These are phyloP conservation scores for Latrodectus elegans DNA, from an alignment of 2,888 invertebrate genomes.

Conservation along the genomic window DNA sequence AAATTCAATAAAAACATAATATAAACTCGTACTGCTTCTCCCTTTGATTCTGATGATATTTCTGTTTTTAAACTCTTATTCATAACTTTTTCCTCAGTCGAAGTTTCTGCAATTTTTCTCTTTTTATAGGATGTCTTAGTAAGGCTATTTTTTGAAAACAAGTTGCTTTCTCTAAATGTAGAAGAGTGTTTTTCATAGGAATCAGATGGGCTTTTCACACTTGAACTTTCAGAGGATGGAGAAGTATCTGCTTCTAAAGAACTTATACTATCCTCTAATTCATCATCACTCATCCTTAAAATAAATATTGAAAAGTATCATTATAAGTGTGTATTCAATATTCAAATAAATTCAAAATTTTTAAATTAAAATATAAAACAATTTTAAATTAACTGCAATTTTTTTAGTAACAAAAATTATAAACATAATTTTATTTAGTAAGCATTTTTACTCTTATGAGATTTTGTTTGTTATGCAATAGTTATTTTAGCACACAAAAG, in stretches of 20 bases:
- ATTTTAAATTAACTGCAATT: no score
- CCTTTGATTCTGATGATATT: slow-evolving; percentile 14
- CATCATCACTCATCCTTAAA: slow-evolving; percentile 45
- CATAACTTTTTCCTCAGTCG: neutral
- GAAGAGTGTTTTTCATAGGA: slow-evolving; percentile 22
- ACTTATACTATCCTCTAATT: slow-evolving; percentile 11
- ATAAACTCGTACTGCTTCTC: neutral
- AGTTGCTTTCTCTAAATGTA: slow-evolving; percentile 11
- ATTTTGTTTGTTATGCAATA: no score
- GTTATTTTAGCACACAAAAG: no score
- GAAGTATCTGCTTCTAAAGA: slow-evolving; percentile 21
- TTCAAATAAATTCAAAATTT: no score
- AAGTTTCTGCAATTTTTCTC: slow-evolving; percentile 7
- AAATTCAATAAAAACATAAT: neutral
- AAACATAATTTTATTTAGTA: no score
- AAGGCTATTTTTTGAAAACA: slow-evolving; percentile 25
- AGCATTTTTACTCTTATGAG: no score
- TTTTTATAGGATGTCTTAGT: slow-evolving; percentile 36
- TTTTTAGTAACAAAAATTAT: no score
- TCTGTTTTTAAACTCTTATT: slow-evolving; percentile 10
- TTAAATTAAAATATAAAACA: no score
- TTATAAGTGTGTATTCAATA: no score
- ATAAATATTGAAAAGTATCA: neutral
- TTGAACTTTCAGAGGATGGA: neutral
- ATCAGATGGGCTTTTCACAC: neutral